Conservation (phyloP, 2,797 vertebrate species). For the Miichthys miiuy region DNA sequence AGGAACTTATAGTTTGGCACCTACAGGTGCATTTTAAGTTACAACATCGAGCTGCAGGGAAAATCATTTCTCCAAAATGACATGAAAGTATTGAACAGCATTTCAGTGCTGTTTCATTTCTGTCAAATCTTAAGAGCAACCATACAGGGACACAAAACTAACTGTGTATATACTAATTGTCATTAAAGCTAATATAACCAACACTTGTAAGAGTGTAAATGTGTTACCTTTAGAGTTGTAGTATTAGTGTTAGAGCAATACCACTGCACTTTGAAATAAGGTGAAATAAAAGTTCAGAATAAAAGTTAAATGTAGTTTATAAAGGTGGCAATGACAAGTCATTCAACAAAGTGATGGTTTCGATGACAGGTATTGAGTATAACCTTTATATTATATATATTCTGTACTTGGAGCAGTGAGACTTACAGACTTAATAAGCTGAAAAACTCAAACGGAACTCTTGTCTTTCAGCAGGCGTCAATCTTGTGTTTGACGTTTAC, state of each 20-base stretch:
- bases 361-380: no score
- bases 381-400: neutral
- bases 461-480: neutral
- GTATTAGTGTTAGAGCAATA: neutral
- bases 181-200: neutral
- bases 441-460: neutral
- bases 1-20: no score
- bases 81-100: neutral
- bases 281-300: neutral
- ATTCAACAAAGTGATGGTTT: neutral
- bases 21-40: neutral
- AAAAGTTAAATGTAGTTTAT: neutral
- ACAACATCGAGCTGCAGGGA: neutral
- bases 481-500: slow-evolving; percentile 17
- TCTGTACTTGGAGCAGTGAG: neutral
- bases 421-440: neutral
- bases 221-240: no score
- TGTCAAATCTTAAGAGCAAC: neutral
- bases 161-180: neutral
- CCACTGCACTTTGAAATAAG: neutral
- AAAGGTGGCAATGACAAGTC: neutral
- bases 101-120: neutral
- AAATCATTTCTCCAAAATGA: neutral
- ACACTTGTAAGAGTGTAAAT: neutral
- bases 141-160: neutral